Conservation (phyloP, 2,113 vertebrate genomes). For the Lycaon pictus region DNA sequence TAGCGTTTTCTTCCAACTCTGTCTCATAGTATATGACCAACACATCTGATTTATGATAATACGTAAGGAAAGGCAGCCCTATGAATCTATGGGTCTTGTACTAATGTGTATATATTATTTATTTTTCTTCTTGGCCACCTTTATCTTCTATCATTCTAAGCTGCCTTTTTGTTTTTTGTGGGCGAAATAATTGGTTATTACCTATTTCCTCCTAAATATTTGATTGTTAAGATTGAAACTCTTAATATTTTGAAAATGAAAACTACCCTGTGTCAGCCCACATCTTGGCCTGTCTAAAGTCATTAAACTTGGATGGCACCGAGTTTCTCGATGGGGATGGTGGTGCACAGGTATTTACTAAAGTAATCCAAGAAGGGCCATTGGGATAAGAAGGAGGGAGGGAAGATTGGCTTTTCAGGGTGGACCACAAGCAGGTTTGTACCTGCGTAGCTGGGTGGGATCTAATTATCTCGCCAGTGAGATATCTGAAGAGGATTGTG, state of each 20-base stretch:
- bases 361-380: neutral
- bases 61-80: neutral
- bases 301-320: neutral
- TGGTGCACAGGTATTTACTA: neutral
- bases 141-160: slow-evolving; percentile 18
- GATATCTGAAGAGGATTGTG: neutral
- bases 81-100: neutral
- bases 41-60: neutral
- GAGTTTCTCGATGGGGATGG: neutral
- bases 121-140: neutral
- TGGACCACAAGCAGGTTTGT: neutral
- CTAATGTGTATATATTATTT: neutral
- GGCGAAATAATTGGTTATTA: neutral
- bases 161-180: neutral
- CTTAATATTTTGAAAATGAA: slow-evolving; percentile 33
- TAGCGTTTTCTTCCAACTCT: neutral
- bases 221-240: neutral
- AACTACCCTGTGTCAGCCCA: neutral
- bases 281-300: neutral
- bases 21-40: neutral
- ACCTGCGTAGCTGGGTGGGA: neutral
- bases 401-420: neutral
- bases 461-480: neutral
- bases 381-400: neutral
- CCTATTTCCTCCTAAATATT: neutral